These are phyloP conservation scores for Hassar affinis DNA, from an alignment of 2,113 vertebrate species.

Conservation along the genomic window DNA sequence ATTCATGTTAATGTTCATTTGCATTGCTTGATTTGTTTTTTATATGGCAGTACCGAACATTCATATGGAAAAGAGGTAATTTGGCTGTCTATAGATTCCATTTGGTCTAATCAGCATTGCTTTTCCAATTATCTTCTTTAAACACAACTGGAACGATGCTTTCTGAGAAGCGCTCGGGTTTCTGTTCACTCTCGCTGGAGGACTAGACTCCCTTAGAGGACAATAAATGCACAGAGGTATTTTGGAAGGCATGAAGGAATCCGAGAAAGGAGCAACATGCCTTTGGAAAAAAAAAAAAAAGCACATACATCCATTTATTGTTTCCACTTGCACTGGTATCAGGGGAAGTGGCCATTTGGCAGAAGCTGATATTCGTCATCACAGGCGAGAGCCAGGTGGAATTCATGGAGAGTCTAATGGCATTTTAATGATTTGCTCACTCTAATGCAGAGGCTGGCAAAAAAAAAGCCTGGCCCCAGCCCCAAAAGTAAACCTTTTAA, in stretches of 20 bases:
- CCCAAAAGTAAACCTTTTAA: slow-evolving; percentile 41
- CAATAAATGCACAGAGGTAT: slow-evolving; percentile 36
- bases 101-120: slow-evolving; percentile 46
- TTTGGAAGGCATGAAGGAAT: slow-evolving; percentile 39
- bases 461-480: slow-evolving; percentile 6
- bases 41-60: slow-evolving; percentile 5
- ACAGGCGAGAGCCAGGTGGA: slow-evolving; percentile 26
- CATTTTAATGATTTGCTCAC: slow-evolving; percentile 43
- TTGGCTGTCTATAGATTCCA: slow-evolving; percentile 33
- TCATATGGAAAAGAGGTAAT: slow-evolving; percentile 19
- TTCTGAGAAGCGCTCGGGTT: slow-evolving; percentile 28
- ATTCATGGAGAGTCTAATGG: slow-evolving; percentile 40
- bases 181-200: slow-evolving; percentile 26
- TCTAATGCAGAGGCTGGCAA: slow-evolving; percentile 49
- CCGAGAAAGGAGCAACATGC: neutral
- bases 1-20: slow-evolving; percentile 33
- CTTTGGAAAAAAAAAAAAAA: slow-evolving; percentile 36
- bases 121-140: slow-evolving; percentile 52
- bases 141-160: slow-evolving; percentile 23
- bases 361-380: slow-evolving; percentile 38
- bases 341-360: slow-evolving; percentile 48
- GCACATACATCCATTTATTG: slow-evolving; percentile 18
- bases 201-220: slow-evolving; percentile 9
- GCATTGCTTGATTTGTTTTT: slow-evolving; percentile 29
- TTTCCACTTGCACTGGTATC: slow-evolving; percentile 41